Evolutionary conservation across 1,140 invertebrate species (phyloP).

Genomic region (Drosophila nigromelanica): DNA sequence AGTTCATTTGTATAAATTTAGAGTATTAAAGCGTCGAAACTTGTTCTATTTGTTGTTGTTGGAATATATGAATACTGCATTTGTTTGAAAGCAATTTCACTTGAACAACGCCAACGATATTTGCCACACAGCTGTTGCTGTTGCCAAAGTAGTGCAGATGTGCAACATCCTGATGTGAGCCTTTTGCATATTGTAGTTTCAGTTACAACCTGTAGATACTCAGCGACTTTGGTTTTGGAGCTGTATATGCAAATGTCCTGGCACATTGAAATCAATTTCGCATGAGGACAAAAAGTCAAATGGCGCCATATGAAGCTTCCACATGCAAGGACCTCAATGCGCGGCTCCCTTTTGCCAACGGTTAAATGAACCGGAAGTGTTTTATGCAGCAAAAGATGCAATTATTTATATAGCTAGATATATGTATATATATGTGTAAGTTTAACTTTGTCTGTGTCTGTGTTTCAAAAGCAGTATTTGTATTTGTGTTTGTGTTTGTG

Average conservation of each 20-base stretch:
- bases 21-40: not conserved
- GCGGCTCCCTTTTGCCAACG: slow-evolving; percentile 29
- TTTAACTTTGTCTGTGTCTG: slow-evolving; percentile 3
- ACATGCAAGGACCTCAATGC: slow-evolving; percentile 8
- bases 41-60: not conserved
- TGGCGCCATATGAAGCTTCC: slow-evolving; percentile 31
- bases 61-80: slow-evolving; percentile 9
- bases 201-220: slow-evolving; percentile 24
- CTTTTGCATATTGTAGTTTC: slow-evolving; percentile 10
- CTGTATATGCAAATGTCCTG: slow-evolving; percentile 35
- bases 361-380: slow-evolving; percentile 77
- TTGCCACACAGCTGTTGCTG: slow-evolving; percentile 11
- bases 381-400: slow-evolving; percentile 64
- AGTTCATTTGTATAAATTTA: not conserved
- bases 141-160: not conserved
- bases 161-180: slow-evolving; percentile 4
- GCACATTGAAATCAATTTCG: slow-evolving; percentile 44
- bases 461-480: not conserved
- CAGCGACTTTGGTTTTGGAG: not conserved
- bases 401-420: slow-evolving; percentile 50
- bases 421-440: slow-evolving; percentile 2
- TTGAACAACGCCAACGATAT: not conserved
- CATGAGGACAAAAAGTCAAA: slow-evolving; percentile 32
- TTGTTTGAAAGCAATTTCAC: slow-evolving; percentile 16
- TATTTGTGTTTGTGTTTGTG: slow-evolving; percentile 18